Percentiles rank a stretch among this genome's conserved stretches.
Evolutionary conservation across 2,888 invertebrate species (phyloP).

Genomic region (Brachypterus glaber): DNA sequence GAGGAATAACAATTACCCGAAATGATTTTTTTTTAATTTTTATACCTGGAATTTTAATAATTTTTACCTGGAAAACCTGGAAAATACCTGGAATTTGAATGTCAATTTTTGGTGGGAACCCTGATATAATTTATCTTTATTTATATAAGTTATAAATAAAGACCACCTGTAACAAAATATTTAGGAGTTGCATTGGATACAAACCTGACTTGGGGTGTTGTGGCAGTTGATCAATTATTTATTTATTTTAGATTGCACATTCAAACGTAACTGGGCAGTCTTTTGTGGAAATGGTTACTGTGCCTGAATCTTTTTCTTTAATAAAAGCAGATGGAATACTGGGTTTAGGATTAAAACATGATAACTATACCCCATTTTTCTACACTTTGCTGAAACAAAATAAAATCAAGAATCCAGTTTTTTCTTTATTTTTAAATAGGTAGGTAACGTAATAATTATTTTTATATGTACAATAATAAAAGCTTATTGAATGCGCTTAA

Average conservation of each 20-base stretch:
- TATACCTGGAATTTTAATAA: no score
- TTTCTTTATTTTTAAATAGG: slow-evolving; percentile 64
- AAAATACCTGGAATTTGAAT: no score
- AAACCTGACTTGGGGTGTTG: no score
- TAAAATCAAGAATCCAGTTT: slow-evolving; percentile 44
- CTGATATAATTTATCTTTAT: no score
- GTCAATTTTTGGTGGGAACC: no score
- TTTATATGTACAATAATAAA: background rate
- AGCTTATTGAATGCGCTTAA: background rate
- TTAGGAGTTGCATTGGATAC: no score
- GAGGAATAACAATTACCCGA: no score
- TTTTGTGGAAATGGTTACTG: slow-evolving; percentile 60
- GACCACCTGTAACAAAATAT: no score
- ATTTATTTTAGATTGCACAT: slow-evolving; percentile 44
- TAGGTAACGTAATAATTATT: slow-evolving; percentile 27
- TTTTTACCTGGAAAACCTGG: no score
- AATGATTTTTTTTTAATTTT: no score
- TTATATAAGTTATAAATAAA: no score
- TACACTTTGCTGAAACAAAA: slow-evolving; percentile 52
- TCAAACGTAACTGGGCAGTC: slow-evolving; percentile 50
- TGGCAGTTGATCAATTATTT: no score
- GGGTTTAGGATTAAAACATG: slow-evolving; percentile 52
- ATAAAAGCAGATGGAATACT: slow-evolving; percentile 64
- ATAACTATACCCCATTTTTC: slow-evolving; percentile 53
- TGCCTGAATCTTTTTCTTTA: slow-evolving; percentile 56